phyloP scores from a whole-genome alignment of 2,888 invertebrate species.

The Ectemnius lituratus region DNA sequence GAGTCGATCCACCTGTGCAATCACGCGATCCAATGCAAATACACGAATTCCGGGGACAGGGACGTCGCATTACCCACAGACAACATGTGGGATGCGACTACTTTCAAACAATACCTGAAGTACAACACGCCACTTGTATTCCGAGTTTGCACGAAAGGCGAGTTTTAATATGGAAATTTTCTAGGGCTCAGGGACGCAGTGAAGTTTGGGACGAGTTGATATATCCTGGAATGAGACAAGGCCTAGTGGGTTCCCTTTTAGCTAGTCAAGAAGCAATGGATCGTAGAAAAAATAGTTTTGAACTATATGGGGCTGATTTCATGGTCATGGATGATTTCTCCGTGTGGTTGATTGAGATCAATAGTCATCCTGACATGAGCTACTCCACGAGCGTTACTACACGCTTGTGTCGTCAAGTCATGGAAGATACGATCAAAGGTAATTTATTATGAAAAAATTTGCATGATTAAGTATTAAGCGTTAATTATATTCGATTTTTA shows the following conservation, averaged over 20 bases:
- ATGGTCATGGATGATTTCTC: conserved; percentile 93
- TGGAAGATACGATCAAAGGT: conserved; percentile 96
- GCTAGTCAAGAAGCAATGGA: conserved; percentile 93
- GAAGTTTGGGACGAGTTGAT: conserved; percentile 91
- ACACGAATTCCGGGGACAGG: conserved; percentile 84
- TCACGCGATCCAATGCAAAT: conserved; percentile 94
- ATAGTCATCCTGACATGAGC: conserved; percentile 95
- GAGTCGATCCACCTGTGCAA: conserved; percentile 96
- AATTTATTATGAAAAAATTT: background rate
- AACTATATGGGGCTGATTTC: conserved; percentile 96
- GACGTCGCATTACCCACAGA: conserved; percentile 90
- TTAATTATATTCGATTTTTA: conserved; percentile 26
- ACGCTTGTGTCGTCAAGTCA: conserved; percentile 89
- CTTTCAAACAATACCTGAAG: conserved; percentile 81
- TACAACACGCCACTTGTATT: conserved; percentile 42
- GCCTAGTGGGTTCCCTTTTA: conserved; percentile 87
- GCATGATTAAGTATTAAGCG: background rate
- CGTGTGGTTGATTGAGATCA: conserved; percentile 97
- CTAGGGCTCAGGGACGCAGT: conserved; percentile 85
- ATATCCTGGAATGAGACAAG: conserved; percentile 92
- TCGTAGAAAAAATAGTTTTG: conserved; percentile 90
- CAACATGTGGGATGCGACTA: conserved; percentile 97
- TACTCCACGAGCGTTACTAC: conserved; percentile 94
- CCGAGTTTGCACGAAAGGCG: background rate
- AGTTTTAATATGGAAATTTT: conserved; percentile 43